Base-by-base conservation (phyloP, 2,888 invertebrate species). In the Epiblema foenella region DNA sequence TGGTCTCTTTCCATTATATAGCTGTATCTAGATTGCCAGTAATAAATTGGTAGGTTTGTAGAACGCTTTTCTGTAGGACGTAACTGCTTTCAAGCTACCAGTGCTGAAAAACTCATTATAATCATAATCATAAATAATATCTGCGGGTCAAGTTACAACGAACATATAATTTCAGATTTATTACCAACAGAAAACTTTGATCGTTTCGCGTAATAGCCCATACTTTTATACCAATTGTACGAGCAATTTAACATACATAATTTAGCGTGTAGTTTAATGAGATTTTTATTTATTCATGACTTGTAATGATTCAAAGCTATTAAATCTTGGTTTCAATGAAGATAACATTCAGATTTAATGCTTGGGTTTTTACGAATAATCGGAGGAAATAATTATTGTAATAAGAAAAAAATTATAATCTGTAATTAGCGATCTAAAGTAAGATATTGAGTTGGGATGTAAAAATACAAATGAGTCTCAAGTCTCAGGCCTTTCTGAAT, bases 251-350 rank as follows among this genome's bases (percentile, higher is more conserved):
- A 77, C 77, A 78, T 65, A 65, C 60, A 71, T 69, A 79, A 77
- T 78, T 77, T 79, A 78, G 77, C 76, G 75, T 75, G 77, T 74
- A 77, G 78, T 78, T 81, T 85, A 85, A 89, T 88, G 83, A 83
- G 82, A 83, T 84, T 86, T 85, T 89, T 88, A 89, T 89, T 86
- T 89, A 90, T 90, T 88, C 89, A 90, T 87, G 78, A 77, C 74
- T 83, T 83, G 76, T 73, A 70, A 69, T 77, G 80, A 75, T 83
- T 82, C 80, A 79, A 68, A 73, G 77, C 78, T 77, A 83, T 86
- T 84, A 83, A 84, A 83, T 88, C 88, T 87, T 86, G 89, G 89
- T 89, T 90, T 89, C 87, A 89, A 90, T 78, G 65, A 76, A 87
- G 87, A 90, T 89, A 89, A 42, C 18, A 18, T 58, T 24, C 52